phyloP scores from a whole-genome alignment of 1,140 invertebrate genomes.

The Drosophila bocki region DNA sequence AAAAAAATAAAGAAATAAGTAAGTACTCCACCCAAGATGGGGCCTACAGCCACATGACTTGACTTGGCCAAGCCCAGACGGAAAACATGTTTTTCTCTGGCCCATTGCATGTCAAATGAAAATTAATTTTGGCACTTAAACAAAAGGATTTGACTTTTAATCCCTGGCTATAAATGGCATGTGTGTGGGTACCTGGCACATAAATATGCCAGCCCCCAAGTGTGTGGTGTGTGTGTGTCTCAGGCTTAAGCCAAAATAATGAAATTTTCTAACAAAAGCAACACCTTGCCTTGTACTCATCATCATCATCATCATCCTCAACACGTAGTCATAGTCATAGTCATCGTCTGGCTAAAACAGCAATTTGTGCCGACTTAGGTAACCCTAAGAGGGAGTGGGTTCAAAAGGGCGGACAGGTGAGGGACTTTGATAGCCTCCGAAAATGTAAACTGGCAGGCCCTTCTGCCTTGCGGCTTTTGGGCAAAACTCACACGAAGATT shows the following conservation, averaged over 20 bases:
- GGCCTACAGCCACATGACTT: conserved; percentile 27
- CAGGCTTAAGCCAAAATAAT: conserved; percentile 79
- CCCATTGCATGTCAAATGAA: conserved; percentile 82
- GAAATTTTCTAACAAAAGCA: conserved; percentile 81
- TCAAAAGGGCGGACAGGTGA: conserved; percentile 10
- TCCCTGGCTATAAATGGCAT: conserved; percentile 82
- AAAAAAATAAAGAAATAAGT: conserved; percentile 12
- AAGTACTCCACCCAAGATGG: conserved; percentile 58
- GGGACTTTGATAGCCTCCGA: conserved; percentile 23
- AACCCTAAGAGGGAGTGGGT: conserved; percentile 24
- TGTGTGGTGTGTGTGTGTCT: conserved; percentile 21
- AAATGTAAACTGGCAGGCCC: conserved; percentile 24
- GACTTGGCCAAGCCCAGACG: conserved; percentile 57
- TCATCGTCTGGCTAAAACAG: conserved; percentile 53
- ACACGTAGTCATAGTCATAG: conserved; percentile 20
- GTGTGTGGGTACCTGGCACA: conserved; percentile 64
- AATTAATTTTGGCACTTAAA: conserved; percentile 84
- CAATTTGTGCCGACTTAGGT: conserved; percentile 69
- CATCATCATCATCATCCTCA: conserved; percentile 23
- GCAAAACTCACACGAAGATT: conserved; percentile 28
- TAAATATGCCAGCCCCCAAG: conserved; percentile 44
- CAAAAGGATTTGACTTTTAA: conserved; percentile 83
- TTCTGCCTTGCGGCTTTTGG: conserved; percentile 11
- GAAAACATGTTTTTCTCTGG: conserved; percentile 71
- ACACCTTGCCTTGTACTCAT: conserved; percentile 64